Percentiles rank a stretch among this genome's conserved stretches.
phyloP scores from a whole-genome alignment of 2,888 invertebrate genomes.

The Nephrotoma appendiculata region DNA sequence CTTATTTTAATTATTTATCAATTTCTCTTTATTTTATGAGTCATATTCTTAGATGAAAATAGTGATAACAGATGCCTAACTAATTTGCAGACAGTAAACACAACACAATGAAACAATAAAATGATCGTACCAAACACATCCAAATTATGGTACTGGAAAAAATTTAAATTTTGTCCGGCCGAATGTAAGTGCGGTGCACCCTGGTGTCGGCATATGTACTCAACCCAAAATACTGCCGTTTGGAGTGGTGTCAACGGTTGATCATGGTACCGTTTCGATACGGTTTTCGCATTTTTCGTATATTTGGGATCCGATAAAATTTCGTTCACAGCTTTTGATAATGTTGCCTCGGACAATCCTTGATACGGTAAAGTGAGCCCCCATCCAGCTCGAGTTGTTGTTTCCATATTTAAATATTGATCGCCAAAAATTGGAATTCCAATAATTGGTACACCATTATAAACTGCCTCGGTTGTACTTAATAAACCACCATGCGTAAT shows the following conservation, averaged over 20 bases:
- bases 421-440: slow-evolving; percentile 38
- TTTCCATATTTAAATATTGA: slow-evolving; percentile 35
- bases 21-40: too few relatives aligned
- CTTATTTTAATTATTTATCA: too few relatives aligned
- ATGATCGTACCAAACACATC: slow-evolving; percentile 21
- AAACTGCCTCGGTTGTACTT: slow-evolving; percentile 34
- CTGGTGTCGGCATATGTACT: slow-evolving; percentile 34
- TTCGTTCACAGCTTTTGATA: slow-evolving; percentile 17
- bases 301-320: slow-evolving; percentile 11
- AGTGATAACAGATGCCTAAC: too few relatives aligned
- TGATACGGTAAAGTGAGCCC: slow-evolving; percentile 26
- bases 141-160: slow-evolving; percentile 30
- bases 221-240: slow-evolving; percentile 36
- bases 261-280: slow-evolving; percentile 32
- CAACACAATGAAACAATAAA: too few relatives aligned
- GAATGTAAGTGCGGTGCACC: slow-evolving; percentile 33
- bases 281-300: slow-evolving; percentile 22
- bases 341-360: slow-evolving; percentile 22
- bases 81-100: too few relatives aligned
- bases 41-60: too few relatives aligned
- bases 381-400: slow-evolving; percentile 30
- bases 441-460: slow-evolving; percentile 34
- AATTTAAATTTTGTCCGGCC: slow-evolving; percentile 28
- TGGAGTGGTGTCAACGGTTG: slow-evolving; percentile 33
- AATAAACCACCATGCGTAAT: slow-evolving; percentile 36